A percentile compares a stretch with the other conserved stretches of the same genome.
Conservation (phyloP, 2,113 vertebrate genomes). For the Petrocephalus microphthalmus region DNA sequence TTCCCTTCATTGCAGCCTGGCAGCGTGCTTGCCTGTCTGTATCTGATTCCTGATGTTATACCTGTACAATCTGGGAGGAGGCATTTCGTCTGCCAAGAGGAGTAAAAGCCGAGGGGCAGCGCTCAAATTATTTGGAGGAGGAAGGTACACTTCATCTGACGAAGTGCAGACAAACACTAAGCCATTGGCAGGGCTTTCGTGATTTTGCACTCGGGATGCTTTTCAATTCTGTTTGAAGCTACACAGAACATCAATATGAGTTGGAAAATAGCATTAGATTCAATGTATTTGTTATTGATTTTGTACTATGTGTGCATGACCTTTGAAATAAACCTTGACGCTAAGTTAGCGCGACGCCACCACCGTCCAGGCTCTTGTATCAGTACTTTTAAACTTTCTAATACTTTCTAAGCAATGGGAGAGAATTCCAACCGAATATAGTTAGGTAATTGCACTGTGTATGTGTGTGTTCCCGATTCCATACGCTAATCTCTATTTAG, state of each 20-base stretch:
- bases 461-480: slow-evolving; percentile 9
- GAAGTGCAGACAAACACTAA: not conserved
- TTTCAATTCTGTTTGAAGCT: not conserved
- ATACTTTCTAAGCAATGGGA: not conserved
- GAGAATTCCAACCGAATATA: not conserved
- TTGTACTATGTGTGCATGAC: not conserved
- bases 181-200: not conserved
- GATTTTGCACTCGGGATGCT: not conserved
- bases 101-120: not conserved
- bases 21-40: not conserved
- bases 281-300: not conserved
- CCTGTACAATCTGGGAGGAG: not conserved
- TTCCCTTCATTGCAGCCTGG: not conserved
- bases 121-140: not conserved
- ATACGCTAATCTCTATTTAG: not conserved
- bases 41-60: not conserved
- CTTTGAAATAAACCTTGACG: not conserved
- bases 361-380: not conserved
- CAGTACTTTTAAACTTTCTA: not conserved
- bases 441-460: slow-evolving; percentile 3
- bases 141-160: not conserved
- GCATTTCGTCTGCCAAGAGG: not conserved
- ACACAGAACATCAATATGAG: not conserved
- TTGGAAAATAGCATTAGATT: not conserved
- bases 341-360: not conserved